Base-by-base conservation (phyloP, 2,797 vertebrate genomes). In the Capromys pilorides region DNA sequence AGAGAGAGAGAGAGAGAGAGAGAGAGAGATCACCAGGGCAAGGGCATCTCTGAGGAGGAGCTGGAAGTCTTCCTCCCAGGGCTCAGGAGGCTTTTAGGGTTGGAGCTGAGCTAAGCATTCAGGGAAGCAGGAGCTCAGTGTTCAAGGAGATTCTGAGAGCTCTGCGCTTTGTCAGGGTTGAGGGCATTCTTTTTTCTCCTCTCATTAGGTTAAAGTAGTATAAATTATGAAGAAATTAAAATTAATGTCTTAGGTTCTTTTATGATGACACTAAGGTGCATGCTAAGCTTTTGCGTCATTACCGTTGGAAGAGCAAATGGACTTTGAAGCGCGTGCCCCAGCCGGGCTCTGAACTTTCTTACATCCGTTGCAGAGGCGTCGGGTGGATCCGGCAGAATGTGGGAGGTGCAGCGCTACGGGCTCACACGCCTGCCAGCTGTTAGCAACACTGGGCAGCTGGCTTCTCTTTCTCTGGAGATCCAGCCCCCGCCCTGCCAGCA, bases 171-270 rank as follows among this genome's bases (percentile, higher is more conserved):
- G 49, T 54, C n/a, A 80, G 2, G 33, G 33, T 67, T 88, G 59
- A 86, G 21, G 36, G n/a, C 73, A 59, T 45, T 36, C 39, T 45
- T 36, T 71, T 14, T 66, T n/a, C 19, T 18, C 39, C 39, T 45
- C 45, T 62, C 64, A 79, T 59, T n/a, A 59, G 5, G 4, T 26
- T 87, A 80, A 85, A 86, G 45, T 61, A 75, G 8, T 19, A 81
- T 77, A 90, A 83, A 61, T n/a, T 71, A 9, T 79, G 24, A 41
- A 39, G 26, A 88, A 94, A 67, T 88, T 86, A n/a, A 89, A 71
- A 19, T 90, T 11, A 92, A 36, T 14, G 69, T 16, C 4, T 69
- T 80, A 45, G 7, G 7, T 79, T n/a, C 66, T 18, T 51, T 91
- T 66, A 41, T 39, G 12, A n/a, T 64, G 51, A 33, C 18, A 39